Conservation (phyloP, 2,888 invertebrate species). For the Lysandra coridon region DNA sequence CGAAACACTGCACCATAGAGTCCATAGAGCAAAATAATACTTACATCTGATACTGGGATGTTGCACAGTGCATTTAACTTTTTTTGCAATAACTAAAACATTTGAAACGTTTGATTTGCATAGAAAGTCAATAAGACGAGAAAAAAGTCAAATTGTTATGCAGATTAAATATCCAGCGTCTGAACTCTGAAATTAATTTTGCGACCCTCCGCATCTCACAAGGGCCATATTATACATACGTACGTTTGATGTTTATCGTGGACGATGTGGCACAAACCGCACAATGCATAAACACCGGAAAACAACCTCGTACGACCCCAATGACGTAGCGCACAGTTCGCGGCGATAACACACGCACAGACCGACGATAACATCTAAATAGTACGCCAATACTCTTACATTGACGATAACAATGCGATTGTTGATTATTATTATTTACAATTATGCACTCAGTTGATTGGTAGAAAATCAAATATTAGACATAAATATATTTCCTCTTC, state of each 20-base stretch:
- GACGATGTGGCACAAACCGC: conserved; percentile 50
- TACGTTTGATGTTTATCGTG: conserved; percentile 56
- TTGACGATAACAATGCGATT: conserved; percentile 32
- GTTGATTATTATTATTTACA: background rate
- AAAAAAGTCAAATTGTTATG: background rate
- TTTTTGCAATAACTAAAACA: background rate
- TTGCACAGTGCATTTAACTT: background rate
- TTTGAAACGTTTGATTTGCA: background rate
- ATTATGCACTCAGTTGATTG: background rate
- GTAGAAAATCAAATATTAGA: background rate
- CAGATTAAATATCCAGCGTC: background rate
- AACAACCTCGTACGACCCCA: conserved; percentile 52
- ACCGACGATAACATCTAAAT: conserved; percentile 37
- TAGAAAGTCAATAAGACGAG: too few species aligned
- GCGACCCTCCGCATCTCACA: conserved; percentile 3
- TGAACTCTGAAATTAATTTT: background rate
- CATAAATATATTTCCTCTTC: too few species aligned
- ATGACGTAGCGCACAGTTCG: conserved; percentile 53
- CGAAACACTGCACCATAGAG: background rate
- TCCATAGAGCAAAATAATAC: too few species aligned
- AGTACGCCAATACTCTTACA: conserved; percentile 33
- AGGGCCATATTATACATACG: background rate
- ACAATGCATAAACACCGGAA: conserved; percentile 61
- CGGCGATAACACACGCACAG: conserved; percentile 63
- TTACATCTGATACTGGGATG: background rate